phyloP scores from a whole-genome alignment of 2,113 vertebrate species.

The Coptodon bakossiorum region DNA sequence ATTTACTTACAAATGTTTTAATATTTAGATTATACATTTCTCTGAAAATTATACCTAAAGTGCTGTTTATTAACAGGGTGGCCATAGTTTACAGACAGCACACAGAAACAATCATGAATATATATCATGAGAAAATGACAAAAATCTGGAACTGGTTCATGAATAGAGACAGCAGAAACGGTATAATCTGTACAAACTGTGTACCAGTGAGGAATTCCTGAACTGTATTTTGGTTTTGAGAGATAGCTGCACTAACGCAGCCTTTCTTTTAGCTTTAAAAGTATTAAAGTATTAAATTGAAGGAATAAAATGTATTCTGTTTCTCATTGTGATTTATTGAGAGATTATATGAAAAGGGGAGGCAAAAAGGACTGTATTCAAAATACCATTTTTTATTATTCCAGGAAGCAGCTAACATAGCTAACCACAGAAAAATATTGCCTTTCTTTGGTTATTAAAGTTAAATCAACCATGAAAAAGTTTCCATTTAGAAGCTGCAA shows the following conservation, averaged over 20 bases:
- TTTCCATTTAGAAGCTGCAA: conserved; percentile 8
- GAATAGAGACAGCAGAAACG: background rate
- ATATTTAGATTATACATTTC: background rate
- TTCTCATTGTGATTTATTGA: background rate
- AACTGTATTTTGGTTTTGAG: background rate
- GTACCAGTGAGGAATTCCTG: background rate
- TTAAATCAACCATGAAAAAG: conserved; percentile 7
- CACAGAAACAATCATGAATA: background rate
- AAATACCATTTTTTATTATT: conserved; percentile 7
- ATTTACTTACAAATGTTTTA: background rate
- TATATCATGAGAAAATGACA: background rate
- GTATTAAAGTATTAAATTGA: background rate
- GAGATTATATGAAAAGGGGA: background rate
- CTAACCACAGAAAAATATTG: conserved; percentile 5
- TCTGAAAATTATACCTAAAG: conserved; percentile 17
- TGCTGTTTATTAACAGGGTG: conserved; percentile 21
- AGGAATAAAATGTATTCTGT: background rate
- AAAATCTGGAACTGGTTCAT: background rate
- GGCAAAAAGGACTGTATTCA: background rate
- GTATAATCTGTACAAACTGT: background rate
- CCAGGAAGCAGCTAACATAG: background rate
- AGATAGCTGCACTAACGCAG: background rate
- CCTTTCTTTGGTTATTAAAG: conserved; percentile 24
- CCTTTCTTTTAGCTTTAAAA: background rate
- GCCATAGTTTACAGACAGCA: background rate